phyloP scores from a whole-genome alignment of 2,888 invertebrate genomes.

The Trachelus troglodyta region DNA sequence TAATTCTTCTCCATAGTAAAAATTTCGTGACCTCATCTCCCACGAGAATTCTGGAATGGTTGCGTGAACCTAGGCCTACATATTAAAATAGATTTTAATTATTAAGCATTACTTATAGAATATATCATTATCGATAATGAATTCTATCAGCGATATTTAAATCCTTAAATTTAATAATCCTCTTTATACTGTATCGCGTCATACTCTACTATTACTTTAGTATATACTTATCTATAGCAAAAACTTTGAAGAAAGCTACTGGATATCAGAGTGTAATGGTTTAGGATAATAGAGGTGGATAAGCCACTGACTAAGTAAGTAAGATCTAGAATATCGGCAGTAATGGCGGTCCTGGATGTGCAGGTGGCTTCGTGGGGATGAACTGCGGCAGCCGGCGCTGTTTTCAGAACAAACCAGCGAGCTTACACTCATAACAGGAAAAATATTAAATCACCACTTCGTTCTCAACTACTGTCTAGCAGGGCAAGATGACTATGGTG shows the following conservation, averaged over 20 bases:
- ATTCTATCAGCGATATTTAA: too few species aligned
- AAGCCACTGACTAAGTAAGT: constrained; percentile 23
- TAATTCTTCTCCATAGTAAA: not conserved
- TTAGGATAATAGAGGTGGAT: not conserved
- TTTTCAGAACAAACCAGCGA: constrained; percentile 61
- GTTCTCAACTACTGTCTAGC: not conserved
- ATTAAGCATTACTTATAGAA: not conserved
- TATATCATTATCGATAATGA: too few species aligned
- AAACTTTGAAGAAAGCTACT: not conserved
- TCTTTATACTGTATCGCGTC: too few species aligned
- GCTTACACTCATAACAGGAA: constrained; percentile 64
- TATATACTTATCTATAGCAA: not conserved
- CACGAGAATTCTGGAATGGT: not conserved
- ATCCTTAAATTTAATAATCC: too few species aligned
- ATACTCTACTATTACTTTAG: too few species aligned
- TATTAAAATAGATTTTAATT: not conserved
- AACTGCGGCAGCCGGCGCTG: constrained; percentile 48
- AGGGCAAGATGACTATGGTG: not conserved
- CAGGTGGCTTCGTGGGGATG: constrained; percentile 43
- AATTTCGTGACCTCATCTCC: not conserved
- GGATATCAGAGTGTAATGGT: not conserved
- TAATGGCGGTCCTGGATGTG: constrained; percentile 32
- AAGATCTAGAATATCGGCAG: constrained; percentile 37
- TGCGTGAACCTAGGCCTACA: not conserved
- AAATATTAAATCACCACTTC: constrained; percentile 60